phyloP scores from a whole-genome alignment of 2,797 vertebrate species.

The Melopsittacus undulatus region DNA sequence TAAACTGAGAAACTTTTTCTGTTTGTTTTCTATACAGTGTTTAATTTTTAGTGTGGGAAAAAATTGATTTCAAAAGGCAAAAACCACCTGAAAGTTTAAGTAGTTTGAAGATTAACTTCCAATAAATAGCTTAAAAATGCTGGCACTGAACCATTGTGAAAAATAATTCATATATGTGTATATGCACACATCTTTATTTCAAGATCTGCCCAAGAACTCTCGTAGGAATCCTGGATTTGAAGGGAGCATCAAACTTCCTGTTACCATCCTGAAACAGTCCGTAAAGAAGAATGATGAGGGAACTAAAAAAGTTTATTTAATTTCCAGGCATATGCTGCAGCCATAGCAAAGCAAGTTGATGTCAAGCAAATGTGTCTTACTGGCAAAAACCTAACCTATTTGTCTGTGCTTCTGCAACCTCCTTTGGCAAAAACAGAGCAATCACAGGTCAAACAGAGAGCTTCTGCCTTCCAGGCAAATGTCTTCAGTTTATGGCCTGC shows the following conservation, averaged over 20 bases:
- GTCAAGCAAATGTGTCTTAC: neutral
- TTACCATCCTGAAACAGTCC: neutral
- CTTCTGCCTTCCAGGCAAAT: constrained; percentile 7
- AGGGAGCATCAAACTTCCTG: neutral
- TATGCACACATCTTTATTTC: neutral
- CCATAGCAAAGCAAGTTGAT: neutral
- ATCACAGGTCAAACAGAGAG: neutral
- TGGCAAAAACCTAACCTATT: neutral
- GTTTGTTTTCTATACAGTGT: neutral
- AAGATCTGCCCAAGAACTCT: neutral
- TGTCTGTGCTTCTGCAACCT: neutral
- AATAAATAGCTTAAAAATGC: neutral
- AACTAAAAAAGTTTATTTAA: neutral
- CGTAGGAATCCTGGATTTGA: neutral
- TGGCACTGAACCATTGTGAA: neutral
- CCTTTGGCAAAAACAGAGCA: neutral
- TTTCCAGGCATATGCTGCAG: neutral
- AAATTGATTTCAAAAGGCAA: neutral
- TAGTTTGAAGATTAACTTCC: neutral
- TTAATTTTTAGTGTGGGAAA: neutral
- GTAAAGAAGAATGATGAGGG: neutral
- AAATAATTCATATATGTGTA: neutral
- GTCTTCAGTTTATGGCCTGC: neutral
- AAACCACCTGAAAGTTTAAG: neutral
- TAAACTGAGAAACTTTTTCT: neutral